These are phyloP conservation scores for Clamator glandarius DNA, from an alignment of 2,797 vertebrate genomes.

Conservation along the genomic window DNA sequence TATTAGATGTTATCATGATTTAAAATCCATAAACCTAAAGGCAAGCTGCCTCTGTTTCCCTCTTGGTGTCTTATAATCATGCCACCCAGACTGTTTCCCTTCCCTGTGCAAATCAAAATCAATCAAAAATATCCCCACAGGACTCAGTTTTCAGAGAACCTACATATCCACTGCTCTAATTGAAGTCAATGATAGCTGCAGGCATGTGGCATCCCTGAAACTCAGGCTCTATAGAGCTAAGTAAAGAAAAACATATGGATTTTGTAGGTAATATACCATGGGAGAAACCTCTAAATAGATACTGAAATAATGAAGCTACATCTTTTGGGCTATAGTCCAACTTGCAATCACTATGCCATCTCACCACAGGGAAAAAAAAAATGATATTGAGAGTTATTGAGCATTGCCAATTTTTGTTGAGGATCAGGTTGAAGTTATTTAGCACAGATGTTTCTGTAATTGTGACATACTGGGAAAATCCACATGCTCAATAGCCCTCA, in stretches of 20 bases:
- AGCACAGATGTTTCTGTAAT: constrained; percentile 83
- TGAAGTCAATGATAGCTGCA: constrained; percentile 52
- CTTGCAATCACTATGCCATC: constrained; percentile 64
- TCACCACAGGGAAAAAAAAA: constrained; percentile 67
- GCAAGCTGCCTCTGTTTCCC: not conserved
- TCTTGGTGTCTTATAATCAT: constrained; percentile 18
- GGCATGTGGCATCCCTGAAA: constrained; percentile 49
- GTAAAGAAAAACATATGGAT: constrained; percentile 70
- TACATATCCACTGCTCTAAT: constrained; percentile 46
- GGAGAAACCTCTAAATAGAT: constrained; percentile 72
- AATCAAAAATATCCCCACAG: constrained; percentile 53
- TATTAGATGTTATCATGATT: not conserved
- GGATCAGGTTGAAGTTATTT: constrained; percentile 82
- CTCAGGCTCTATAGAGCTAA: constrained; percentile 19
- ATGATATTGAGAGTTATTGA: constrained; percentile 76
- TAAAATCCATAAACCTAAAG: not conserved
- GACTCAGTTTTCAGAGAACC: constrained; percentile 37
- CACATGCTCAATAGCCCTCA: constrained; percentile 79
- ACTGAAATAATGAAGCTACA: constrained; percentile 72
- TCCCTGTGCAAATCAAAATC: constrained; percentile 64
- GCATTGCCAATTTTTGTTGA: constrained; percentile 79
- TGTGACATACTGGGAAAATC: constrained; percentile 81
- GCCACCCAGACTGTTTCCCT: constrained; percentile 49
- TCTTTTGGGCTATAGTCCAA: constrained; percentile 65
- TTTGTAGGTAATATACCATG: constrained; percentile 70